These are phyloP conservation scores for Halcyon malimbica DNA, from an alignment of 2,113 vertebrate species.

Conservation along the genomic window DNA sequence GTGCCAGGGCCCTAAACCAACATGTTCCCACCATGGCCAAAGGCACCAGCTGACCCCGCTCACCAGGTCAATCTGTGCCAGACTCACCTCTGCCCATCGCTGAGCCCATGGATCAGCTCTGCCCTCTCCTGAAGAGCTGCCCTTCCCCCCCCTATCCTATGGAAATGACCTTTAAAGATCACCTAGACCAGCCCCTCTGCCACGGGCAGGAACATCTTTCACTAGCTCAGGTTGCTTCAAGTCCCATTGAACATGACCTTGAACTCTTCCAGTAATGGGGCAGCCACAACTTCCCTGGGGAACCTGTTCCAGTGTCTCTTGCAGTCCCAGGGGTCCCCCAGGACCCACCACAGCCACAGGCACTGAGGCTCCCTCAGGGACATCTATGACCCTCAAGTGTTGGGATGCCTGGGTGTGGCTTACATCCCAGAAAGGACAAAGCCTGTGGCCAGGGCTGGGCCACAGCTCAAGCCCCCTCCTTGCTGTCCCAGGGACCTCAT, in stretches of 20 bases:
- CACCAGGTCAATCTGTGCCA: not conserved
- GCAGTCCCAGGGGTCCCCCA: too few relatives aligned
- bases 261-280: too few relatives aligned
- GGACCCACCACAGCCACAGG: not conserved
- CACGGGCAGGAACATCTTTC: too few relatives aligned
- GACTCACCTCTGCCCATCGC: not conserved
- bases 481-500: not conserved
- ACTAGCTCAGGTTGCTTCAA: too few relatives aligned
- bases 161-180: not conserved
- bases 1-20: not conserved
- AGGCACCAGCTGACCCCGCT: accelerated
- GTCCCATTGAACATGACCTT: too few relatives aligned
- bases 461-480: not conserved
- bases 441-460: too few relatives aligned
- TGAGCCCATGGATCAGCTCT: not conserved
- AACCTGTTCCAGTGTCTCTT: not conserved
- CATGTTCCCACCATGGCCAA: not conserved
- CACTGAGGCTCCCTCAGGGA: not conserved
- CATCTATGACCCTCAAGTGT: accelerated
- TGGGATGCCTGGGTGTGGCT: accelerated
- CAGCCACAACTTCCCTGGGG: too few relatives aligned
- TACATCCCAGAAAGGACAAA: not conserved
- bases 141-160: not conserved
- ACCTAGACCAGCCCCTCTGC: too few relatives aligned
- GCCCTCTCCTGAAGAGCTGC: too few relatives aligned